Percentiles rank a stretch among this genome's conserved stretches.
These are phyloP conservation scores for Hemitrygon akajei DNA, from an alignment of 2,797 vertebrate species.

Conservation along the genomic window DNA sequence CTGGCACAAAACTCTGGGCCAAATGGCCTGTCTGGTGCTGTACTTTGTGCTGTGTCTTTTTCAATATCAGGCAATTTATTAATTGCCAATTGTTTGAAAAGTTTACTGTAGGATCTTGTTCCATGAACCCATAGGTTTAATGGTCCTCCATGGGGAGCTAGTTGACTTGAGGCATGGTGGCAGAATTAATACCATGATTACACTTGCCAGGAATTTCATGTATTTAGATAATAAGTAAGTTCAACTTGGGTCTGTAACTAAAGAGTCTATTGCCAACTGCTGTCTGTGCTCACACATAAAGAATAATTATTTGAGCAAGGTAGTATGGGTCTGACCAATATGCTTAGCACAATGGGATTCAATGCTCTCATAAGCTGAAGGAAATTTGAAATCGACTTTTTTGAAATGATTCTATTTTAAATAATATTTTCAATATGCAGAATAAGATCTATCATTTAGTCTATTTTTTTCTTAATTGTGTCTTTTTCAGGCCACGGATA, in stretches of 20 bases:
- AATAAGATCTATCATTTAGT: not conserved
- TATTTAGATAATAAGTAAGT: not conserved
- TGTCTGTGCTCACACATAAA: not conserved
- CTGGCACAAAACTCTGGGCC: no score
- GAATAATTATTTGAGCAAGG: not conserved
- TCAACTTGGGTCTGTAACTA: not conserved
- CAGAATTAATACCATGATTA: not conserved
- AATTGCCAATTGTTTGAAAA: not conserved
- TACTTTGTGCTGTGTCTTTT: not conserved
- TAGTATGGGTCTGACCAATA: not conserved
- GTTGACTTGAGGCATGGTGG: not conserved
- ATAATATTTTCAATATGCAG: not conserved
- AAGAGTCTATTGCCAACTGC: not conserved
- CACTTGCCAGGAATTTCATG: not conserved
- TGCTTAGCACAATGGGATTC: not conserved
- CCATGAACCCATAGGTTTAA: not conserved
- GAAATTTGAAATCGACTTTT: not conserved
- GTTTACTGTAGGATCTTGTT: not conserved
- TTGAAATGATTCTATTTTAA: not conserved
- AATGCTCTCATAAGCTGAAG: not conserved
- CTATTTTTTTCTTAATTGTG: not conserved
- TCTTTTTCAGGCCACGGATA: constrained; percentile 40
- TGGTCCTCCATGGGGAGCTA: not conserved
- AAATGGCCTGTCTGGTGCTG: no score
- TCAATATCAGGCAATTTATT: not conserved